Percentiles rank a stretch among this genome's conserved stretches.
phyloP scores from a whole-genome alignment of 2,888 invertebrate genomes.

The Gnatocerus cornutus region DNA sequence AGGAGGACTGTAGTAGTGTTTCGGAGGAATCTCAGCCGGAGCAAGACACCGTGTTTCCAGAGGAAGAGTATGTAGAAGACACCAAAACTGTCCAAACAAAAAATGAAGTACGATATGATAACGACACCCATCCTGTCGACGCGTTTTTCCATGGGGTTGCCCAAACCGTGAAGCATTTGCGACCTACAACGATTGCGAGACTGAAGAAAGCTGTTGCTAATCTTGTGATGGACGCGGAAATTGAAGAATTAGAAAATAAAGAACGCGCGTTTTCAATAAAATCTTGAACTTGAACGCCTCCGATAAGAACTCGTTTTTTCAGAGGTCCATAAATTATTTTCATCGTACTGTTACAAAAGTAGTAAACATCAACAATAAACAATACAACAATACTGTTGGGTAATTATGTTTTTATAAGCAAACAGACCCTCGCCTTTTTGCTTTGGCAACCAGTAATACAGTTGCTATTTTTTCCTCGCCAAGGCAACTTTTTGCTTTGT shows the following conservation, averaged over 20 bases:
- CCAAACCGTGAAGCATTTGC: slow-evolving; percentile 33
- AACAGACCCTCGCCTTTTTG: no score
- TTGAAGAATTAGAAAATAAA: slow-evolving; percentile 10
- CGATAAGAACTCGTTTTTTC: no score
- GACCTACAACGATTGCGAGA: slow-evolving; percentile 10
- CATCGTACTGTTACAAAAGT: no score
- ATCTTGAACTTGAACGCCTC: no score
- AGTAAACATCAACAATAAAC: no score
- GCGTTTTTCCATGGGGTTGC: slow-evolving; percentile 35
- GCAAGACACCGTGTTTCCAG: background rate
- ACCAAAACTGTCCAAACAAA: background rate
- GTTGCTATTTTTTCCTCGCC: no score
- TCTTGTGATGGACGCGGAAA: slow-evolving; percentile 35
- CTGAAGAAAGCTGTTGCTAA: slow-evolving; percentile 35
- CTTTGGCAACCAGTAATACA: no score
- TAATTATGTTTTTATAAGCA: no score
- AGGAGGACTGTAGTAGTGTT: slow-evolving; percentile 2
- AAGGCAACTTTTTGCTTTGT: no score
- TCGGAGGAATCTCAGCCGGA: slow-evolving; percentile 22
- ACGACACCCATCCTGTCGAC: slow-evolving; percentile 18
- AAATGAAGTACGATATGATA: background rate
- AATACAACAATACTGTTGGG: no score
- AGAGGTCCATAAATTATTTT: no score
- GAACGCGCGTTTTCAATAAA: background rate
- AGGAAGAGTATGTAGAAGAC: background rate